Evolutionary conservation across 2,888 invertebrate species (phyloP).

Genomic region (Callyntrura guangdongensis): DNA sequence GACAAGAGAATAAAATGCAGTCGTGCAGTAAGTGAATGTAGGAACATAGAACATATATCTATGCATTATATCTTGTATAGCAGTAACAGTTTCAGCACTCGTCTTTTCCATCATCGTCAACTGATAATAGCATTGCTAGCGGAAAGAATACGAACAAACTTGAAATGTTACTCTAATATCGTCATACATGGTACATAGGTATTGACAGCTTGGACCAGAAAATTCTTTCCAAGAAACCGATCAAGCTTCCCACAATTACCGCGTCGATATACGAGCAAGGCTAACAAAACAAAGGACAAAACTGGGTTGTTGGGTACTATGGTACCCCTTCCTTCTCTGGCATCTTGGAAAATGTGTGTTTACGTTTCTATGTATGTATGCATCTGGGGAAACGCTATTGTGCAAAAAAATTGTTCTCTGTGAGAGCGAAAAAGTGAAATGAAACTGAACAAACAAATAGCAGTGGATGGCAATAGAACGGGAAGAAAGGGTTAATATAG

Average conservation of each 20-base stretch:
- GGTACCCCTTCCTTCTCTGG: too few species aligned
- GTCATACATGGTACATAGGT: not conserved
- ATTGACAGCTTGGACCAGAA: too few species aligned
- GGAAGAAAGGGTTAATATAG: not conserved
- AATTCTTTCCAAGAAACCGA: too few species aligned
- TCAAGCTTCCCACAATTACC: too few species aligned
- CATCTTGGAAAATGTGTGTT: too few species aligned
- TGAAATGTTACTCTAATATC: too few species aligned
- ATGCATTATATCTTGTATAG: too few species aligned
- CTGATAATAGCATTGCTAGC: not conserved
- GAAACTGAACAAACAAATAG: not conserved
- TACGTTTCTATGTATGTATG: too few species aligned
- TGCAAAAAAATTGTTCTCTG: too few species aligned
- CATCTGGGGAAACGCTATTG: too few species aligned
- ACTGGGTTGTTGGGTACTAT: too few species aligned
- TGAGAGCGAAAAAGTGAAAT: too few species aligned
- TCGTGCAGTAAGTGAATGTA: constrained; percentile 46
- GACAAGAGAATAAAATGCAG: constrained; percentile 55
- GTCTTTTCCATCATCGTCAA: constrained; percentile 1
- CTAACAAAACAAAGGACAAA: not conserved
- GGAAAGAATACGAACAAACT: not conserved
- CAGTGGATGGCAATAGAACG: not conserved
- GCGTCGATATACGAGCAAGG: not conserved
- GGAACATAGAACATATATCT: not conserved
- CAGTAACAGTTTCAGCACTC: not conserved